Evolutionary conservation across 2,797 vertebrate genomes (phyloP), one percentile per base, ranked within the genome.

Genomic region (Fistularia commersonii): DNA sequence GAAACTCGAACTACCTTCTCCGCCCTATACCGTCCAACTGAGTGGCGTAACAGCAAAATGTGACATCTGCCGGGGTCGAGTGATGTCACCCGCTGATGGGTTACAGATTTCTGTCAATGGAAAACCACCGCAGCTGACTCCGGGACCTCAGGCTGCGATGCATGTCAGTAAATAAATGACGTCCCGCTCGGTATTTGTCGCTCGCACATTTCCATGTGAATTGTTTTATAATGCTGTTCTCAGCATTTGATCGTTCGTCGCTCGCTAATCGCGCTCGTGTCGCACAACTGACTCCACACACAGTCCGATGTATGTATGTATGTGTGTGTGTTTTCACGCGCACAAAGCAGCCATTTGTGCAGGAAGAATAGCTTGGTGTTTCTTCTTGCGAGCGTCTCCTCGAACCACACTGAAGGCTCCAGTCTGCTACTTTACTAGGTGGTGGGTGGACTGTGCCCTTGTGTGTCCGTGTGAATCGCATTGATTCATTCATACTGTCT

Each of bases 401-500:
- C 23, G 23, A n/a, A n/a, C n/a, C 23, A 23, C 23, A 23, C 23
- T 23, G 23, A 23, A 23, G 23, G 23, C 23, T 4, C 61, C 58
- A 66, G 74, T 68, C 57, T 55, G 64, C 71, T 42, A 44, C 74
- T 82, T 76, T 41, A 60, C 73, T 70, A 62, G 74, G 55, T 73
- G 80, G 79, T 83, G 82, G 79, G 82, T 74, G 79, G 72, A 79
- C 72, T 50, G 62, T 68, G 76, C 81, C 71, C 76, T 67, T 35
- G 52, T 70, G 64, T 77, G 63, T 77, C 57, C 23, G 52, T 80
- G 74, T 75, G 76, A 83, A 81, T 79, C 52, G 15, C 68, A 70
- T 74, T 76, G 72, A 78, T 83, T 83, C 76, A 83, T 85, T 86
- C 77, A 83, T 68, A 48, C 63, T 64, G 73, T 58, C 47, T 57